Percentiles rank a stretch among this genome's conserved stretches.
phyloP scores from a whole-genome alignment of 2,113 vertebrate genomes.

The Zeus faber region DNA sequence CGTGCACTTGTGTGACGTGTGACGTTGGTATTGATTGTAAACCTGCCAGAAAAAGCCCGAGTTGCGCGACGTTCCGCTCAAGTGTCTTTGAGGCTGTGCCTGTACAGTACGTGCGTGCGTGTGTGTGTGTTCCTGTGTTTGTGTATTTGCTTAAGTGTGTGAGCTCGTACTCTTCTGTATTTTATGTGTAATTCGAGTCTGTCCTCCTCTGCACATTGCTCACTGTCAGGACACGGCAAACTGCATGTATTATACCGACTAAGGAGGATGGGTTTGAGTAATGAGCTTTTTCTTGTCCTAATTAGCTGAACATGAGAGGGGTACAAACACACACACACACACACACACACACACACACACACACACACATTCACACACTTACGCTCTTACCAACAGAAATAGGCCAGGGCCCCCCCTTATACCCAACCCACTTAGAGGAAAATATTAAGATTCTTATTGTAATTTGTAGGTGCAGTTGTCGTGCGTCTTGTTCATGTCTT shows the following conservation, averaged over 20 bases:
- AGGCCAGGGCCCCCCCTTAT: conserved; percentile 61
- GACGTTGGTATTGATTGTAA: conserved; percentile 52
- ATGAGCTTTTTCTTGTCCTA: conserved; percentile 79
- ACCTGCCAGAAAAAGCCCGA: conserved; percentile 5
- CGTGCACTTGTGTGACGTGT: conserved; percentile 12
- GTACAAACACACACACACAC: conserved; percentile 55
- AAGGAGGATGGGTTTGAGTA: conserved; percentile 77
- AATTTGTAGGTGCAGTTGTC: conserved; percentile 35
- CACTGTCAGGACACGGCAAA: conserved; percentile 73
- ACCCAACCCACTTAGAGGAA: conserved; percentile 76
- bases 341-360: conserved; percentile 32
- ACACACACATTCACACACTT: conserved; percentile 27
- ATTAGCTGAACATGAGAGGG: conserved; percentile 72
- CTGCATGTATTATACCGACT: conserved; percentile 70
- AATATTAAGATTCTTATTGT: conserved; percentile 64
- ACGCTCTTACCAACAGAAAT: conserved; percentile 66
- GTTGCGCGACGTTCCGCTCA: conserved; percentile 18
- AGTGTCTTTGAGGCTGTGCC: neutral
- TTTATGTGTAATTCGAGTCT: conserved; percentile 57
- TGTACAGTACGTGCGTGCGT: conserved; percentile 2
- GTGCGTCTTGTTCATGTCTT: conserved; percentile 38
- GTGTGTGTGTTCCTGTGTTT: conserved; percentile 13
- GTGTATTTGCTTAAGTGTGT: neutral
- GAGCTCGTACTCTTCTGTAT: conserved; percentile 10
- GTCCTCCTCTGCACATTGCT: conserved; percentile 63